These are phyloP conservation scores for Sardinella longiceps DNA, from an alignment of 2,797 vertebrate genomes.

Conservation along the genomic window DNA sequence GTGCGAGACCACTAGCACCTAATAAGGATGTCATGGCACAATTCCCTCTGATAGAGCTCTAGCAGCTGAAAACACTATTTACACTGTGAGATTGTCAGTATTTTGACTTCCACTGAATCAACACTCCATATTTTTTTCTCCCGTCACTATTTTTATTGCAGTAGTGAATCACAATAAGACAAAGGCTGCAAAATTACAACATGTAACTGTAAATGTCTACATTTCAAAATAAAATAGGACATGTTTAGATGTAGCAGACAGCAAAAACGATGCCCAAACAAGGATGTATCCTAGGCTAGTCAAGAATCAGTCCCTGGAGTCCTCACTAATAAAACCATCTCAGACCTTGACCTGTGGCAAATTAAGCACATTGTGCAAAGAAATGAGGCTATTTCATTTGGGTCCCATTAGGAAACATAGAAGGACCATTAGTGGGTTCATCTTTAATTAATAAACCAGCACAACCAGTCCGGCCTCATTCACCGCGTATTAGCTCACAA, in stretches of 20 bases:
- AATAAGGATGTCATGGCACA: neutral
- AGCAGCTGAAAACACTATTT: neutral
- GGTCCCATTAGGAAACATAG: constrained; percentile 38
- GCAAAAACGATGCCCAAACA: neutral
- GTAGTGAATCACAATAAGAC: neutral
- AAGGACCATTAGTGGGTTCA: constrained; percentile 34
- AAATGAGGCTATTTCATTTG: constrained; percentile 20
- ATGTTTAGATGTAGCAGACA: neutral
- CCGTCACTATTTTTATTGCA: neutral
- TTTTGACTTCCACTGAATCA: neutral
- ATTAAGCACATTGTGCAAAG: neutral
- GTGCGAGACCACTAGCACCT: neutral
- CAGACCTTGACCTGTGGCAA: neutral
- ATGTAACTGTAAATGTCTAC: neutral
- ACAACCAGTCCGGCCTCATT: neutral
- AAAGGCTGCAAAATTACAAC: neutral
- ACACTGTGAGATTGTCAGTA: neutral
- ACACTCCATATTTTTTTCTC: neutral
- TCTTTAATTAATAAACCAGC: constrained; percentile 42
- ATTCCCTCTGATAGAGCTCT: neutral
- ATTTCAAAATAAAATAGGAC: neutral
- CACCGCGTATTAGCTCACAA: neutral
- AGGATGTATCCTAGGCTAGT: neutral
- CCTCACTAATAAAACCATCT: neutral
- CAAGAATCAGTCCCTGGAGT: neutral